phyloP scores from a whole-genome alignment of 2,797 vertebrate species.

The Mycteria americana region DNA sequence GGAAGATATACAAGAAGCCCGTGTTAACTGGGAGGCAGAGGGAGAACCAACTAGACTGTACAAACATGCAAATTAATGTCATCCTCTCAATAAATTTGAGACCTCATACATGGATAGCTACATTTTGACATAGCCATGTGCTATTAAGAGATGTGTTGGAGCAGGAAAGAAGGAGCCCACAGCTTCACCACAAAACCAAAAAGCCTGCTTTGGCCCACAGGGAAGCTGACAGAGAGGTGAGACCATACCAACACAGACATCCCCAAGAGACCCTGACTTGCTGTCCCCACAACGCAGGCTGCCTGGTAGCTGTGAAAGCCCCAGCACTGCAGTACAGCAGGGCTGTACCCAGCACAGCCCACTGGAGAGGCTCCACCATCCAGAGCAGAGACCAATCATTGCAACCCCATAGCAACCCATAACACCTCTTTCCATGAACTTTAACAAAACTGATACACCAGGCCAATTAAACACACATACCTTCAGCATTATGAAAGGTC shows the following conservation, averaged over 20 bases:
- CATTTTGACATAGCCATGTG: rapidly evolving
- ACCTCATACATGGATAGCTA: rapidly evolving
- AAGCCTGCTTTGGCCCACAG: rapidly evolving
- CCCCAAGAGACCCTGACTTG: no score
- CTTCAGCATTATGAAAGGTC: rapidly evolving
- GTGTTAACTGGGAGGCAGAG: neutral
- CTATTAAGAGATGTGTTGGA: rapidly evolving
- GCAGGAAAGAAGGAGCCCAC: rapidly evolving
- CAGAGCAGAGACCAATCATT: rapidly evolving
- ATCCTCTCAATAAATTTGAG: rapidly evolving
- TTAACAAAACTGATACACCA: neutral
- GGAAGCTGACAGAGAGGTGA: neutral
- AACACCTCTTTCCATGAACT: rapidly evolving
- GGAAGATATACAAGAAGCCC: neutral
- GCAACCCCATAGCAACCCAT: neutral
- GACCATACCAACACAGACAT: neutral
- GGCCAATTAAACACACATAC: neutral
- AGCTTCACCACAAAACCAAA: neutral
- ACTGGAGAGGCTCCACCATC: rapidly evolving
- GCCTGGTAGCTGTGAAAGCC: neutral
- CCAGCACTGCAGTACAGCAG: rapidly evolving
- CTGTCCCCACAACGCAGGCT: no score
- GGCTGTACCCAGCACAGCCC: neutral
- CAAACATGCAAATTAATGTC: neutral
- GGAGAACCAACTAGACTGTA: neutral